Evolutionary conservation across 2,888 invertebrate species (phyloP), one percentile per base, ranked within the genome.

Genomic region (Drosophila mettleri): DNA sequence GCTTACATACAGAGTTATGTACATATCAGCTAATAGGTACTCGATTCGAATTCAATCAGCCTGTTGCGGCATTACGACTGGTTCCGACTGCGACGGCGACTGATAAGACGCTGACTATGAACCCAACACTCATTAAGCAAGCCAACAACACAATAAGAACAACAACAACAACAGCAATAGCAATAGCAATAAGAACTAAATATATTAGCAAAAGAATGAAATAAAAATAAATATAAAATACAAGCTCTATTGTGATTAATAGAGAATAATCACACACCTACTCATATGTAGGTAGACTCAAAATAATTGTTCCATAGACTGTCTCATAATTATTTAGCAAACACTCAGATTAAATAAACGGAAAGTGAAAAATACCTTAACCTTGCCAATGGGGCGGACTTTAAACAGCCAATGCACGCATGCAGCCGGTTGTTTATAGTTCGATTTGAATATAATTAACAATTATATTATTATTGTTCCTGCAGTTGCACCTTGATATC

Each of bases 181-280:
- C 51, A 24, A 41, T 54, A 45, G n/a, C 46, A 51, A 53, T 31
- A 41, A 34, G 20, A 58, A 36, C 34, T 34, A 36, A 27, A 24
- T 24, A 53, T 34, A 48, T 43, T 29, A 31, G 54, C 41, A 63
- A 57, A 43, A 18, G 41, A 61, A 48, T n/a, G 41, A 24, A 20
- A 12, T 5, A 73, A 68, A 63, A 53, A 48, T 12, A 24, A 60
- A 57, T 18, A 38, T 8, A 9, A 12, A 77, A 69, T 1, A 60
- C 78, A 87, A 87, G 69, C 62, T 87, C 33, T 48, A 74, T 43
- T 52, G 18, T 43, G 43, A 38, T 65, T 51, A 14, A 46, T 48
- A 46, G 27, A 68, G 55, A 86, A 80, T 78, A 84, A 84, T 81
- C 84, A 79, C 86, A 88, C 88, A 86, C 88, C 82, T 88, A 88